Evolutionary conservation across 2,797 vertebrate genomes (phyloP).

Genomic region (Melanotaenia boesemani): DNA sequence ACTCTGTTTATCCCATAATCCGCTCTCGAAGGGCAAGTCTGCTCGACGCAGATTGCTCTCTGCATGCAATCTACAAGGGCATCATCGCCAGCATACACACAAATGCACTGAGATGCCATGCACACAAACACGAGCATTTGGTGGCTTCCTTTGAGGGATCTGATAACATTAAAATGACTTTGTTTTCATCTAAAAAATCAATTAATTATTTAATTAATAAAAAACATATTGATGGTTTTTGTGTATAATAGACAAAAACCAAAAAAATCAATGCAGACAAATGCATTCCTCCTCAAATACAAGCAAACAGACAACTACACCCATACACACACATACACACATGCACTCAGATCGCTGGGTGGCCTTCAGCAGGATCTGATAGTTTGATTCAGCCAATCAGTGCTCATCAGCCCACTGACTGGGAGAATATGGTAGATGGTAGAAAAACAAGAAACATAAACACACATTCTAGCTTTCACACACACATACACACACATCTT

Average conservation of each 20-base stretch:
- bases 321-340: background rate
- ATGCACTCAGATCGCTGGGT: constrained; percentile 13
- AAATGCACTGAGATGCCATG: constrained; percentile 16
- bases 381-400: constrained; percentile 80
- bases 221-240: background rate
- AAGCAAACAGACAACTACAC: constrained; percentile 19
- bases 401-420: constrained; percentile 52
- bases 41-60: constrained; percentile 79
- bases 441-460: constrained; percentile 43
- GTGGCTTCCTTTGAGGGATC: constrained; percentile 29
- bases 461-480: background rate
- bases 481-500: background rate
- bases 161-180: constrained; percentile 23
- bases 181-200: background rate
- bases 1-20: constrained; percentile 80
- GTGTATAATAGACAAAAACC: background rate
- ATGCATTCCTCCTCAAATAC: constrained; percentile 15
- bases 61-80: constrained; percentile 80
- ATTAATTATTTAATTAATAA: background rate
- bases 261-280: background rate
- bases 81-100: constrained; percentile 64
- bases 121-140: constrained; percentile 9
- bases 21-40: constrained; percentile 76
- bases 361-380: constrained; percentile 80
- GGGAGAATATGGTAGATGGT: constrained; percentile 35